A percentile compares a stretch with the other conserved stretches of the same genome.
Evolutionary conservation across 1,140 invertebrate species (phyloP).

Genomic region (Drosophila miranda): DNA sequence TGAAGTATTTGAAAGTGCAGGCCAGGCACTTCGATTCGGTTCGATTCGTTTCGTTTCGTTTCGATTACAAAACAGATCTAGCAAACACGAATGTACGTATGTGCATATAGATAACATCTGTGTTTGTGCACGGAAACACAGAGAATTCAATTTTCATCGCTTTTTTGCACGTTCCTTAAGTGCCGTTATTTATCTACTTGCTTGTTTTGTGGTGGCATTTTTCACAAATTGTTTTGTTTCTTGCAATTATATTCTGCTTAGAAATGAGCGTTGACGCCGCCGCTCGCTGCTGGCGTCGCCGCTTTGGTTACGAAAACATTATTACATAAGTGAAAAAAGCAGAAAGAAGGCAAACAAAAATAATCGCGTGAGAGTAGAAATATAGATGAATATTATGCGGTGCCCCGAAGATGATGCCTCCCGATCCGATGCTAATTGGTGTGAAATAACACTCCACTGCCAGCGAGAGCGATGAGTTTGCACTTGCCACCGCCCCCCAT

Average conservation of each 20-base stretch:
- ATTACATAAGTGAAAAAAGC: constrained; percentile 72
- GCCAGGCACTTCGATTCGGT: too few species aligned
- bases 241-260: constrained; percentile 60
- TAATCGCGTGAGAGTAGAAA: constrained; percentile 49
- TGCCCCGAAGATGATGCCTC: too few species aligned
- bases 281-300: constrained; percentile 4
- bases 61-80: too few species aligned
- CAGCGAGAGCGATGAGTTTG: neutral
- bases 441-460: constrained; percentile 17
- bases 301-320: constrained; percentile 72
- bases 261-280: constrained; percentile 7
- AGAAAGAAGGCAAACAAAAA: neutral
- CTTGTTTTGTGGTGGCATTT: constrained; percentile 45
- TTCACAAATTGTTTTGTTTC: constrained; percentile 46
- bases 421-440: constrained; percentile 26
- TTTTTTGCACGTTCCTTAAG: neutral
- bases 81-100: too few species aligned
- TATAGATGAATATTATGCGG: constrained; percentile 8
- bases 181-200: constrained; percentile 63
- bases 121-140: neutral
- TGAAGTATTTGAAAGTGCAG: too few species aligned
- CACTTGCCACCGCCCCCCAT: too few species aligned
- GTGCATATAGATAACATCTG: too few species aligned
- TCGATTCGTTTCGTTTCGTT: too few species aligned
- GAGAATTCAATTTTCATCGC: constrained; percentile 48